Evolutionary conservation across 1,140 invertebrate genomes (phyloP).

Genomic region (Gryllus bimaculatus): DNA sequence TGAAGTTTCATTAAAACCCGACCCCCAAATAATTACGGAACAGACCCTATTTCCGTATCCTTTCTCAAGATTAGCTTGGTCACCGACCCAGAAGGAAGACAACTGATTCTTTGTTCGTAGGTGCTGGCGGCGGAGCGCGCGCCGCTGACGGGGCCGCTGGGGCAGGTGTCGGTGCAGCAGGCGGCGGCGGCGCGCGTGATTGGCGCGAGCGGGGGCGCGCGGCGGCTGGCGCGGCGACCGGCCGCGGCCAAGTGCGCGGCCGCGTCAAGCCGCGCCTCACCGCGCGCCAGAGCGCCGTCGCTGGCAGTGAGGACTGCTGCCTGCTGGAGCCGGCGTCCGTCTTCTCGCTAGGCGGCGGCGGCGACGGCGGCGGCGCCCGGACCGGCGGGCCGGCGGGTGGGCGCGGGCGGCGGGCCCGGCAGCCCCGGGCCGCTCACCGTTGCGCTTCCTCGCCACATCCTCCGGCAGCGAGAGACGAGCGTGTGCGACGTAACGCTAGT

Average conservation of each 20-base stretch:
- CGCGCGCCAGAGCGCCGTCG: conserved; percentile 58
- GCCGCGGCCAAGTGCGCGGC: conserved; percentile 71
- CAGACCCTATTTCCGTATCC: too few species aligned
- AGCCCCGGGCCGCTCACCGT: conserved; percentile 49
- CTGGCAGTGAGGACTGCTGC: conserved; percentile 45
- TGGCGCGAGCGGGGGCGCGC: conserved; percentile 33
- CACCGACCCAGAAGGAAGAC: too few species aligned
- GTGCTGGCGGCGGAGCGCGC: conserved; percentile 26
- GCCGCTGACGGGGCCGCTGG: conserved; percentile 28
- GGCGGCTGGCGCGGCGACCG: conserved; percentile 72
- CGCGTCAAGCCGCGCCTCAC: conserved; percentile 64
- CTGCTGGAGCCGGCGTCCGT: conserved; percentile 18
- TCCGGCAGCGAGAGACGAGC: conserved; percentile 72
- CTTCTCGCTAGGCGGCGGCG: conserved; percentile 20
- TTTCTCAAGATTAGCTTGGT: too few species aligned
- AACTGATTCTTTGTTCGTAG: not conserved
- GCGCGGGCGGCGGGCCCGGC: conserved; percentile 47
- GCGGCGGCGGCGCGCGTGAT: conserved; percentile 23
- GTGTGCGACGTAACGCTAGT: conserved; percentile 59
- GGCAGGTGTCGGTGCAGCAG: conserved; percentile 38
- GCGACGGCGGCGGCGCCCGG: conserved; percentile 17
- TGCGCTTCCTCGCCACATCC: conserved; percentile 68
- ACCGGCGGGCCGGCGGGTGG: conserved; percentile 26
- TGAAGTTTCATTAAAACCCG: too few species aligned
- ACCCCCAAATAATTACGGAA: too few species aligned